Evolutionary conservation across 2,888 invertebrate species (phyloP).

Genomic region (Apoderus coryli): DNA sequence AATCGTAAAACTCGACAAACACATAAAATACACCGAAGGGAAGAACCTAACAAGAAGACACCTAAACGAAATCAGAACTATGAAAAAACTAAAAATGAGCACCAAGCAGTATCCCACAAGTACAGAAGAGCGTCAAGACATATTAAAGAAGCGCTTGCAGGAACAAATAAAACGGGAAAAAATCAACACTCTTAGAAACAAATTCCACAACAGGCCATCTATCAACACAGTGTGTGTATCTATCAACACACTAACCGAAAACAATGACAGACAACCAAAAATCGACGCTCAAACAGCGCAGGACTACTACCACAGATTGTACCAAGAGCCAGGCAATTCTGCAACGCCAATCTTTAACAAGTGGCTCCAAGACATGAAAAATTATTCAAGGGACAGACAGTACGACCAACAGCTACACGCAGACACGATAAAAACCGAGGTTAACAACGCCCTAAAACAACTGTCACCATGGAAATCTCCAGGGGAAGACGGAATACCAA

Average conservation of each 20-base stretch:
- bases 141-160: slow-evolving; percentile 3
- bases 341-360: slow-evolving; percentile 8
- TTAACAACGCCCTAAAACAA: slow-evolving; percentile 3
- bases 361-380: slow-evolving; percentile 11
- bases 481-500: slow-evolving; percentile 15
- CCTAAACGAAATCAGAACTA: slow-evolving; percentile 8
- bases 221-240: slow-evolving; percentile 4
- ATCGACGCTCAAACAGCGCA: no score
- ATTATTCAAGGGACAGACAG: not conserved
- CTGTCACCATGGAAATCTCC: slow-evolving; percentile 12
- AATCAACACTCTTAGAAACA: slow-evolving; percentile 3
- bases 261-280: no score
- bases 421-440: slow-evolving; percentile 5
- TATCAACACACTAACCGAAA: no score
- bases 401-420: slow-evolving; percentile 8
- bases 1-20: slow-evolving; percentile 6
- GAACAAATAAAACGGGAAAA: slow-evolving; percentile 8
- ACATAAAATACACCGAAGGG: slow-evolving; percentile 1
- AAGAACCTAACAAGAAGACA: slow-evolving; percentile 3
- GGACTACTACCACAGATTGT: no score
- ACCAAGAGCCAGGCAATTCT: slow-evolving; percentile 1
- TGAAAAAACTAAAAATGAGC: slow-evolving; percentile 12
- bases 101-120: slow-evolving; percentile 9
- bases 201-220: slow-evolving; percentile 7
- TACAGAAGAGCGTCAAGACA: slow-evolving; percentile 6